phyloP scores from a whole-genome alignment of 2,113 vertebrate species.

The Terrapene triunguis region DNA sequence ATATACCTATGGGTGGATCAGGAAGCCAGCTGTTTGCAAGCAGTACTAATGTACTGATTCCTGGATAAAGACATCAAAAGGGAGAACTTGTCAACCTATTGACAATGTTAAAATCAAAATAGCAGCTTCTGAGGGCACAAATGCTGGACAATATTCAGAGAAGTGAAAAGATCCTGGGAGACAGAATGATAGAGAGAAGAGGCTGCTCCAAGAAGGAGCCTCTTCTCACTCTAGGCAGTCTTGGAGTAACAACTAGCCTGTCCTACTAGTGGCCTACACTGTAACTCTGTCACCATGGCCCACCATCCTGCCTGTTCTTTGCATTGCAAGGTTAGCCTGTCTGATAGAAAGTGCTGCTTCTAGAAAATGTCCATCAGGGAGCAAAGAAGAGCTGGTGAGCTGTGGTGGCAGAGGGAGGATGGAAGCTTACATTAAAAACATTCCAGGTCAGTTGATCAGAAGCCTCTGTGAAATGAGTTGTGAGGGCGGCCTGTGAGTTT shows the following conservation, averaged over 20 bases:
- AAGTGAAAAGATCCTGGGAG: background rate
- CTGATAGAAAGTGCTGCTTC: background rate
- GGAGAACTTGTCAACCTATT: background rate
- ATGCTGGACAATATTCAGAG: background rate
- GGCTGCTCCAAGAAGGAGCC: background rate
- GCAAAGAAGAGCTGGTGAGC: background rate
- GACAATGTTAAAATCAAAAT: background rate
- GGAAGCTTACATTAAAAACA: background rate
- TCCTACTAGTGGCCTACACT: background rate
- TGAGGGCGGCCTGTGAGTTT: background rate
- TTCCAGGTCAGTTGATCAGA: background rate
- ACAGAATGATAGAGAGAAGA: background rate
- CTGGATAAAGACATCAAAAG: background rate
- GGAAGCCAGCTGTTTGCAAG: background rate
- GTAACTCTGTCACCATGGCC: background rate
- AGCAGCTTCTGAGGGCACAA: background rate
- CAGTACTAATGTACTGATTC: background rate
- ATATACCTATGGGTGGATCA: background rate
- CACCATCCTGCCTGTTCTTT: background rate
- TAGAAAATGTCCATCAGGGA: background rate
- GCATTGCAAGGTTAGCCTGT: background rate
- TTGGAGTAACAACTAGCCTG: background rate
- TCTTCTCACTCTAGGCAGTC: background rate
- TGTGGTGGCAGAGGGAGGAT: background rate
- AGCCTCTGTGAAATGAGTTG: background rate